Base-by-base conservation (phyloP, 2,888 invertebrate species). In the Euzetes globulus region DNA sequence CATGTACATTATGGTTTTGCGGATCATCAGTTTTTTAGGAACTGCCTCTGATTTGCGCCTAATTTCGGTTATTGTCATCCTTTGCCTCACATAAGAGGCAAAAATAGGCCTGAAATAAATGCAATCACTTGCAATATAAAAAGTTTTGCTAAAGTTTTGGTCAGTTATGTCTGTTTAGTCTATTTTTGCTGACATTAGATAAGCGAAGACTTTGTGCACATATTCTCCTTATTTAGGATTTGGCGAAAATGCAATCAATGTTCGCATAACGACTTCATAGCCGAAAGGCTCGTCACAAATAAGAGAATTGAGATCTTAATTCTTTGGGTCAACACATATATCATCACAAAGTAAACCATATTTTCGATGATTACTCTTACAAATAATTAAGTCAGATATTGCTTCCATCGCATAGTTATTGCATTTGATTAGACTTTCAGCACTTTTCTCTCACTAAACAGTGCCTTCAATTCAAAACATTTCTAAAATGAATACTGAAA, bases 111-210 rank as follows among this genome's bases (percentile, higher is more conserved):
- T 1, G n/a, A 11, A 50, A n/a, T 19, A 19, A 50, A 5, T n/a
- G 50, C 50, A 50, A n/a, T 50, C 50, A 27, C 19, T n/a, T 17
- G 41, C 33, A 65, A 13, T 19, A 37, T 19, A 52, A 22, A 19
- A 65, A 65, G 37, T 65, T 65, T 37, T 17, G 37, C 19, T 22
- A 29, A 65, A 65, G 37, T 37, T 65, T 65, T n/a, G 65, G 65
- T 41, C 41, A 65, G 65, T 65, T 65, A 11, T 65, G 19, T 33
- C 37, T 33, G 33, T 65, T 65, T 41, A 41, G 65, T 4, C 41
- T n/a, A 33, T 33, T 65, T 65, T 65, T 65, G 65, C 65, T 65
- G 65, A 65, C 15, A 27, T 50, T 25, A 58, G 37, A 65, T 65
- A 19, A 65, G 65, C 33, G 29, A 65, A 65, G 33, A 63, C 19